A percentile compares a stretch with the other conserved stretches of the same genome.
Evolutionary conservation across 2,797 vertebrate species (phyloP).

Genomic region (Lagorchestes hirsutus): DNA sequence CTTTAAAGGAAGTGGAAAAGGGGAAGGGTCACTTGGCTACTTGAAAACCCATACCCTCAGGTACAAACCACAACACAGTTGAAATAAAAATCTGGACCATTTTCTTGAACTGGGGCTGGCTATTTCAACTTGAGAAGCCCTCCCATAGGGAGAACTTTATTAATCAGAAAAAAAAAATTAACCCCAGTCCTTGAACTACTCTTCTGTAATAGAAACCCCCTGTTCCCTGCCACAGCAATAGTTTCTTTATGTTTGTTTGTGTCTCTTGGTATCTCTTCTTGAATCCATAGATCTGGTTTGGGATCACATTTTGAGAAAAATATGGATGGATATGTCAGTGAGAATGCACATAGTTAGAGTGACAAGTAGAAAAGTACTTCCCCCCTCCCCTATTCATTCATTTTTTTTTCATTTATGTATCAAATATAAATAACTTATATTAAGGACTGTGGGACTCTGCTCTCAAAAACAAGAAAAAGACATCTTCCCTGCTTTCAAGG

Average conservation of each 20-base stretch:
- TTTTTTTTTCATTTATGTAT: not conserved
- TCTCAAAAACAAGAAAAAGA: not conserved
- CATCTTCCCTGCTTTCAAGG: not conserved
- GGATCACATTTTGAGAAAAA: not conserved
- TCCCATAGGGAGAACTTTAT: not conserved
- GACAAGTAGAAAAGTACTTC: not conserved
- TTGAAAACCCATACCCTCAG: not conserved
- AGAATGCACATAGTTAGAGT: not conserved
- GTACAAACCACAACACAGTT: not conserved
- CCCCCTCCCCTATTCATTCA: not conserved
- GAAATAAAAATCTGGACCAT: not conserved
- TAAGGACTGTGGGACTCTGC: not conserved
- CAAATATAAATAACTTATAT: not conserved
- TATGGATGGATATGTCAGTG: not conserved
- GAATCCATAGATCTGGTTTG: not conserved
- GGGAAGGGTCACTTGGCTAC: not conserved
- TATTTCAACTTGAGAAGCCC: not conserved
- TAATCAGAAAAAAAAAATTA: not conserved
- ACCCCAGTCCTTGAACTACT: not conserved
- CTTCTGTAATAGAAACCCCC: not conserved
- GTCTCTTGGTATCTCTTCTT: not conserved
- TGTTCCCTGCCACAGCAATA: not conserved
- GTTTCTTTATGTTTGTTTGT: conserved; percentile 13
- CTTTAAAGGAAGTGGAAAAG: not conserved
- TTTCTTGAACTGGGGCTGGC: not conserved